Conservation (phyloP, 2,888 invertebrate genomes). For the Pyrrhia umbra region DNA sequence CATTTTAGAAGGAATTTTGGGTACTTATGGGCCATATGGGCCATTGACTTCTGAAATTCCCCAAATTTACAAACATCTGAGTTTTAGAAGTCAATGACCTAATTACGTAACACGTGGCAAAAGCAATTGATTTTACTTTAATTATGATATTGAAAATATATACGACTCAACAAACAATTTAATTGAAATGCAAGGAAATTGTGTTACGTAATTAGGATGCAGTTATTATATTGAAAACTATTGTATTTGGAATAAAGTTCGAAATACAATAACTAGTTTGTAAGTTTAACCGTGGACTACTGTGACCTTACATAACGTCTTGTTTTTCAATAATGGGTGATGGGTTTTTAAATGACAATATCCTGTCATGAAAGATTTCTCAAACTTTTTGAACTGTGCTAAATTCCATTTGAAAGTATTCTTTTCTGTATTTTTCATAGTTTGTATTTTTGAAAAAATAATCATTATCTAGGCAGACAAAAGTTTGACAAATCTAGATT, state of each 20-base stretch:
- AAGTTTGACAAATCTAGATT: constrained; percentile 16
- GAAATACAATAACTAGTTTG: background rate
- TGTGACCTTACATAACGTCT: too few relatives aligned
- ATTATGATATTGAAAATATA: too few relatives aligned
- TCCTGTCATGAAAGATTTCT: background rate
- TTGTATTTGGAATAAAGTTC: background rate
- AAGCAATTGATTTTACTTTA: too few relatives aligned
- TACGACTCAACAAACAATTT: too few relatives aligned
- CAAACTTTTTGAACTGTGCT: background rate
- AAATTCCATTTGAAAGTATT: background rate
- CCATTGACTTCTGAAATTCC: too few relatives aligned
- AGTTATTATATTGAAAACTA: background rate
- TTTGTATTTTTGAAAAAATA: too few relatives aligned
- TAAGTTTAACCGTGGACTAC: too few relatives aligned
- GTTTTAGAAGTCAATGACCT: background rate
- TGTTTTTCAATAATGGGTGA: background rate
- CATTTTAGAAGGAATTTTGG: background rate
- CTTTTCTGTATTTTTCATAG: background rate
- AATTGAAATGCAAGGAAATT: background rate
- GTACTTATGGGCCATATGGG: background rate
- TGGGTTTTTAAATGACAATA: background rate
- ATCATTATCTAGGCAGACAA: too few relatives aligned
- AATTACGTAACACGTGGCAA: too few relatives aligned
- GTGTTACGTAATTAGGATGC: background rate
- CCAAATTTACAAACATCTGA: too few relatives aligned